Evolutionary conservation across 2,888 invertebrate species (phyloP).

Genomic region (Serripes groenlandicus): DNA sequence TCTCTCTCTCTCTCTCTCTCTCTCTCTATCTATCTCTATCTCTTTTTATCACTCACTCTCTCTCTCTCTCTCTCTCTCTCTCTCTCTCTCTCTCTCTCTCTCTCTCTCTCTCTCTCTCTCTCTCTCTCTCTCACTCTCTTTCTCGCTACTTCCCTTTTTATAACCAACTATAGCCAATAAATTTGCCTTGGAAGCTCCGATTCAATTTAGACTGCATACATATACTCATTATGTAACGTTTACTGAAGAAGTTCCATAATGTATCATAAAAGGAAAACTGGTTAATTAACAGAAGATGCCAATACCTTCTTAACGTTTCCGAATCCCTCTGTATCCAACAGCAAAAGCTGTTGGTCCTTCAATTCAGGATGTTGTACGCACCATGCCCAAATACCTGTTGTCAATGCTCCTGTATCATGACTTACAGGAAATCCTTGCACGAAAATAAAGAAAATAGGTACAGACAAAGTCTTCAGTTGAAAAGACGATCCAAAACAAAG

Average conservation of each 20-base stretch:
- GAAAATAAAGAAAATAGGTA: not conserved
- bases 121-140: conserved; percentile 18
- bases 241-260: not conserved
- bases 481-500: not conserved
- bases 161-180: not conserved
- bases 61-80: conserved; percentile 16
- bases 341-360: conserved; percentile 3
- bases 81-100: not conserved
- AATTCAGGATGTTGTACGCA: conserved; percentile 8
- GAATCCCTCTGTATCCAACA: conserved; percentile 16
- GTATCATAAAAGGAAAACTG: not conserved
- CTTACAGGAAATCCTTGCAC: not conserved
- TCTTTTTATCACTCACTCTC: not conserved
- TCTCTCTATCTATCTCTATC: no score
- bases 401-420: not conserved
- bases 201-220: no score
- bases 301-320: conserved; percentile 15
- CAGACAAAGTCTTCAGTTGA: not conserved
- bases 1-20: no score
- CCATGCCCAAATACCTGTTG: conserved; percentile 27
- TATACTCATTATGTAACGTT: no score
- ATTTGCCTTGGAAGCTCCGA: no score
- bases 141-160: not conserved
- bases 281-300: not conserved
- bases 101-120: conserved; percentile 19